These are phyloP conservation scores for Antechinus stuartii DNA, from an alignment of 2,113 vertebrate species.

Conservation along the genomic window DNA sequence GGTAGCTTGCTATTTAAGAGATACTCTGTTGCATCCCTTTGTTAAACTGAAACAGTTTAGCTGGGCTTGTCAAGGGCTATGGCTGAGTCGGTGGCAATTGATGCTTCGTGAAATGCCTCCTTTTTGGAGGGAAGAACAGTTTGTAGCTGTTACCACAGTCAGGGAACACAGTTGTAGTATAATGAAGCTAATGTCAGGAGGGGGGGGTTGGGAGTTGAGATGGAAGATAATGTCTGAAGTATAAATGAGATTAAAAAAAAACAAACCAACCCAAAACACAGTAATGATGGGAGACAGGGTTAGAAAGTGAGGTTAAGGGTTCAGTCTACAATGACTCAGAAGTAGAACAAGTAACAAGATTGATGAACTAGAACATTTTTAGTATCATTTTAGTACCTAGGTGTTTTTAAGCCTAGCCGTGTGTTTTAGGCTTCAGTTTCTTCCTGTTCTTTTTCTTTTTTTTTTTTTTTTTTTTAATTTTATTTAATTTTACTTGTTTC, in stretches of 20 bases:
- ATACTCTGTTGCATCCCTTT: not conserved
- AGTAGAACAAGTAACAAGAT: not conserved
- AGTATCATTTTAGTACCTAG: not conserved
- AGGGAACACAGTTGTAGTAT: not conserved
- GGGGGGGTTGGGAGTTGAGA: not conserved
- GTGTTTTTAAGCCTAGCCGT: not conserved
- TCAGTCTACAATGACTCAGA: not conserved
- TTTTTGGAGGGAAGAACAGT: not conserved
- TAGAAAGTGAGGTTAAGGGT: not conserved
- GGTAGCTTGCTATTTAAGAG: slow-evolving; percentile 25
- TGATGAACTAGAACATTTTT: not conserved
- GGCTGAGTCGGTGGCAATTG: not conserved
- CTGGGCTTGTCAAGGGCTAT: not conserved
- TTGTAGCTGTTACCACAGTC: not conserved
- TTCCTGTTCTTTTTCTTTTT: not conserved
- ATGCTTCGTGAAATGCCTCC: not conserved
- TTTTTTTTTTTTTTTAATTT: too few relatives aligned
- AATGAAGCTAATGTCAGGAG: not conserved
- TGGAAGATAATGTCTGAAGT: not conserved
- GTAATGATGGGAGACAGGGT: not conserved
- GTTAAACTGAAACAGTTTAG: not conserved
- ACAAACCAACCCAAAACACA: not conserved
- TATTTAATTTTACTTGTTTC: too few relatives aligned
- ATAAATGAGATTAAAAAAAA: not conserved
- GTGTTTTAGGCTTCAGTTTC: not conserved